These are phyloP conservation scores for Hyla sarda DNA, from an alignment of 2,113 vertebrate species.

Conservation along the genomic window DNA sequence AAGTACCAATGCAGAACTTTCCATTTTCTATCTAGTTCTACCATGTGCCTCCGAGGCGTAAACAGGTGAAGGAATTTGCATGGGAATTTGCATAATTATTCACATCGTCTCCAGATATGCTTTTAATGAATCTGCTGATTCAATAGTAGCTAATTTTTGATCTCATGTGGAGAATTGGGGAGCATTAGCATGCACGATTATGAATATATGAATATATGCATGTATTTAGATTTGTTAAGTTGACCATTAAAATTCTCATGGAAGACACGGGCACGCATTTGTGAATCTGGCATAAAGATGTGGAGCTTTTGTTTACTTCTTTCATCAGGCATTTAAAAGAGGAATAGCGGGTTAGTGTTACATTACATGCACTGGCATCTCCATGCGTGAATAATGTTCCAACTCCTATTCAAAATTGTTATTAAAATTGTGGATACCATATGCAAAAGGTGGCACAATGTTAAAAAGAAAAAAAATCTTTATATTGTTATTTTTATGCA, in stretches of 20 bases:
- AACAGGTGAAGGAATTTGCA: conserved; percentile 40
- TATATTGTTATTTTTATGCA: too few species aligned
- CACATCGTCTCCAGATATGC: conserved; percentile 41
- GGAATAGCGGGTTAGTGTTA: background rate
- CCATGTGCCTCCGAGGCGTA: conserved; percentile 30
- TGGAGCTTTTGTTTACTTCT: background rate
- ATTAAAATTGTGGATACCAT: too few species aligned
- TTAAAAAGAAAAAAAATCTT: too few species aligned
- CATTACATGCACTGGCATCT: background rate
- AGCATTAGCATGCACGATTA: conserved; percentile 41
- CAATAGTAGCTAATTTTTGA: conserved; percentile 40
- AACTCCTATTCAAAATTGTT: background rate
- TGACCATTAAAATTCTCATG: conserved; percentile 41
- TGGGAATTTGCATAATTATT: conserved; percentile 42
- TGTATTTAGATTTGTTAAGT: conserved; percentile 10
- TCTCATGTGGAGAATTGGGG: conserved; percentile 10
- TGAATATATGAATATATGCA: conserved; percentile 43
- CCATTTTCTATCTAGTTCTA: conserved; percentile 11
- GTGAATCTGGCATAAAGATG: background rate
- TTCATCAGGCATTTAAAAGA: background rate
- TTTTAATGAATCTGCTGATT: conserved; percentile 47
- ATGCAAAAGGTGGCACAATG: too few species aligned
- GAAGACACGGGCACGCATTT: background rate
- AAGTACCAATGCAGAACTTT: background rate
- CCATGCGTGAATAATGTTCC: background rate